Evolutionary conservation across 23 tunicate genomes (phyloP), one percentile per base, ranked within the genome.

Genomic region (Aplidium turbinatum): DNA sequence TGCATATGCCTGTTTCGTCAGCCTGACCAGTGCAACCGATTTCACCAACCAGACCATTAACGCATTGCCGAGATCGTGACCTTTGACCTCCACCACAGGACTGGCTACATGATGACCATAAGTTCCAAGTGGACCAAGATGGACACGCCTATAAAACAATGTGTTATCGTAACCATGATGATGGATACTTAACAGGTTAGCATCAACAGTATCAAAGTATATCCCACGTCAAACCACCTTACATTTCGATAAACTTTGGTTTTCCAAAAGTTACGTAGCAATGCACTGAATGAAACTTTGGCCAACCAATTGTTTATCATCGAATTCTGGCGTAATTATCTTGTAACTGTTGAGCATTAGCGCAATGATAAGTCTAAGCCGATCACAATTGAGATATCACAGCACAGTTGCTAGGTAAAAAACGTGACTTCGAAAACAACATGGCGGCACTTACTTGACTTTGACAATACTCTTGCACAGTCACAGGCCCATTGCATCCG

Each of bases 1-100:
- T 78, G 67, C 97, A 91, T 13, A 20, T n/a, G 13, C 27, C 31
- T 1, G 16, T 7, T 24, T 65, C 82, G 36, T 47, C 25, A 3
- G 66, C 40, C 25, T 65, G 72, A 4, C 97, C 91, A 26, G 7
- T 42, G 67, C 97, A 91, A 27, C 97, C 97, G 9, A 26, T 34
- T 5, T 48, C 73, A 34, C 94, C 94, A 19, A 70, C 67, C 23
- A 66, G 25, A 26, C 99, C 99, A 51, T 87, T 87, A 51, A 68
- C 62, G 68, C 99, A 94, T 35, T 42, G 18, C 13, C 99, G 53
- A 16, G 85, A 33, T n/a, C 76, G 63, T 28, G 46, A 23, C 0
- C 68, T 56, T 1, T 31, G 16, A 2, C 95, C 99, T 0, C 81
- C 85, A 6, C 90, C 95, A 57, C 99, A 94, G 1, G 99, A 63